A percentile compares a stretch with the other conserved stretches of the same genome.
Evolutionary conservation across 1,140 invertebrate genomes (phyloP).

Genomic region (Maconellicoccus hirsutus): DNA sequence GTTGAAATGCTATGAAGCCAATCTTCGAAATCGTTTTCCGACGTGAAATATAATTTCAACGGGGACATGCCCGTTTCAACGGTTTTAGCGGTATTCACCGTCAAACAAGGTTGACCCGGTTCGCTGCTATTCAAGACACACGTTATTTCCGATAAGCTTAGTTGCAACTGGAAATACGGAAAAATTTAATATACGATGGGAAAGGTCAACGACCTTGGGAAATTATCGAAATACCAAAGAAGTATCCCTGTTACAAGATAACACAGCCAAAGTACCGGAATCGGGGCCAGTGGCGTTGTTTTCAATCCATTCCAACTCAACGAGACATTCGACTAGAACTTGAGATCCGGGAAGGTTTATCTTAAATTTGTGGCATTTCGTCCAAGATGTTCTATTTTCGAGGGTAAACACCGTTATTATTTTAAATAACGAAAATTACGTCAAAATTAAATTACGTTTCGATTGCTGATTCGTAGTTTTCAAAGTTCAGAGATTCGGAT

Average conservation of each 20-base stretch:
- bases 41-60: conserved; percentile 58
- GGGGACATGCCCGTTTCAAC: conserved; percentile 36
- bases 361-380: conserved; percentile 62
- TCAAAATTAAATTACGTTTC: conserved; percentile 43
- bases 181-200: too few relatives aligned
- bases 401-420: too few relatives aligned
- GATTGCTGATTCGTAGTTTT: conserved; percentile 56
- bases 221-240: conserved; percentile 14
- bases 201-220: background rate
- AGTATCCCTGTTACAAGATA: conserved; percentile 32
- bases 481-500: conserved; percentile 40
- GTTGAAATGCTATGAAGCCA: conserved; percentile 67
- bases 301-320: conserved; percentile 70
- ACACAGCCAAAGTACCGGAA: conserved; percentile 60
- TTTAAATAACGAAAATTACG: too few relatives aligned
- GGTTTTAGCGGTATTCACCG: conserved; percentile 54
- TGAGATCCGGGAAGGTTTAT: conserved; percentile 47
- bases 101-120: conserved; percentile 57
- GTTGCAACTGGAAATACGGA: conserved; percentile 39
- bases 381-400: conserved; percentile 53
- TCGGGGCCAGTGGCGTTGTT: conserved; percentile 43
- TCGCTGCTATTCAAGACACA: conserved; percentile 63
- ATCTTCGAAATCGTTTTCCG: conserved; percentile 72
- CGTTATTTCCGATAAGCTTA: conserved; percentile 55
- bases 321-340: conserved; percentile 55